Evolutionary conservation across 2,888 invertebrate species (phyloP).

Genomic region (Amblyjoppa fuscipennis): DNA sequence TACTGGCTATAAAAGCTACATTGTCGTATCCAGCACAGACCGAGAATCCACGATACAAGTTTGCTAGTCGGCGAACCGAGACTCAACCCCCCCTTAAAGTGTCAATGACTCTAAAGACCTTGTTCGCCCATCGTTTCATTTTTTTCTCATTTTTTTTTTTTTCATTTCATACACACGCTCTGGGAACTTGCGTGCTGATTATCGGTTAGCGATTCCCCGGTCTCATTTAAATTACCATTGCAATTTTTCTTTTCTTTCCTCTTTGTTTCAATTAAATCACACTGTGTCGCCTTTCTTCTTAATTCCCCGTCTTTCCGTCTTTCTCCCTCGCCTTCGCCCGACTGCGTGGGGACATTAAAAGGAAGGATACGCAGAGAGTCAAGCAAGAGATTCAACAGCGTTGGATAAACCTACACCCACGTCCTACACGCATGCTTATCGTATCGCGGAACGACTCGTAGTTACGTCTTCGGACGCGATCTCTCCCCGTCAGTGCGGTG

Average conservation of each 20-base stretch:
- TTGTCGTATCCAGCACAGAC: too few species aligned
- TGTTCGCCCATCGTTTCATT: too few species aligned
- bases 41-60: too few species aligned
- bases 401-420: neutral
- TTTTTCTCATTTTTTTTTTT: neutral
- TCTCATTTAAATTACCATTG: conserved; percentile 18
- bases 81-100: too few species aligned
- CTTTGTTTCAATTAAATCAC: conserved; percentile 23
- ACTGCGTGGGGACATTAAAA: conserved; percentile 4
- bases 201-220: neutral
- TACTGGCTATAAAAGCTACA: too few species aligned
- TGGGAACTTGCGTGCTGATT: neutral
- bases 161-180: neutral
- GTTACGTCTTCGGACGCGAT: conserved; percentile 18
- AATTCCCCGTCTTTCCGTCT: neutral
- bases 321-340: neutral
- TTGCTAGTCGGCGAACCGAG: too few species aligned
- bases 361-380: conserved; percentile 3
- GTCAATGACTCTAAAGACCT: too few species aligned
- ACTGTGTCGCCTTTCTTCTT: neutral
- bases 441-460: conserved; percentile 29
- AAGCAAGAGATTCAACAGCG: neutral
- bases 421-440: conserved; percentile 38
- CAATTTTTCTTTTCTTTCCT: conserved; percentile 3
- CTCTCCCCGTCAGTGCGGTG: neutral